Base-by-base conservation (phyloP, 2,797 vertebrate species). In the Anguilla obscura region DNA sequence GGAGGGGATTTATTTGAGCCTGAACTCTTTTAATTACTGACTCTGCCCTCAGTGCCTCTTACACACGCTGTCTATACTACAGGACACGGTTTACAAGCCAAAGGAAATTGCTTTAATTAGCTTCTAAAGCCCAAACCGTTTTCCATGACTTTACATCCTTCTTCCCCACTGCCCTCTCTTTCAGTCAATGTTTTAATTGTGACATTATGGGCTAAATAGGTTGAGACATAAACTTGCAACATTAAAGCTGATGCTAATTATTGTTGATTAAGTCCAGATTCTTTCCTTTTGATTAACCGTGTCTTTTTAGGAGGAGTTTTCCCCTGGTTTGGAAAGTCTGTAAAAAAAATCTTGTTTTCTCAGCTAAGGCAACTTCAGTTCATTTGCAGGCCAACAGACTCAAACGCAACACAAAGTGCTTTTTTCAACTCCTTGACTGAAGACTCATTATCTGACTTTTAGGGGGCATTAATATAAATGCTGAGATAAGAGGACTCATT, bases 341-440 rank as follows among this genome's bases (percentile, higher is more conserved):
- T 48, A 54, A 54, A 33, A 79, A 58, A 33, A 54, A 36, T 36
- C 30, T 16, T 33, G 9, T 48, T 56, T 27, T 9, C 71, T 36
- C 63, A n/a, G 50, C 14, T 36, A 27, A 85, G 52, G 92, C 93
- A 94, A 92, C 93, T 94, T 92, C 89, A 88, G 93, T 93, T 95
- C 91, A 94, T 95, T 95, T 94, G 93, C 94, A 95, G 94, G 93
- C 95, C 93, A 95, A 94, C 93, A 91, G 91, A 91, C 87, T 88
- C 0, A 69, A 93, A 86, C 87, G 90, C 91, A 94, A 94, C 92
- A 76, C 93, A 93, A 91, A 91, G 91, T 87, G 90, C 91, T 93
- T 80, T 89, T 93, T 91, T 92, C 10, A 89, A 90, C 83, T 1
- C 88, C 82, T 87, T 86, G 86, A 89, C 90, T 90, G 89, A 90